Conservation (phyloP, 2,888 invertebrate genomes). For the Xestia xanthographa region DNA sequence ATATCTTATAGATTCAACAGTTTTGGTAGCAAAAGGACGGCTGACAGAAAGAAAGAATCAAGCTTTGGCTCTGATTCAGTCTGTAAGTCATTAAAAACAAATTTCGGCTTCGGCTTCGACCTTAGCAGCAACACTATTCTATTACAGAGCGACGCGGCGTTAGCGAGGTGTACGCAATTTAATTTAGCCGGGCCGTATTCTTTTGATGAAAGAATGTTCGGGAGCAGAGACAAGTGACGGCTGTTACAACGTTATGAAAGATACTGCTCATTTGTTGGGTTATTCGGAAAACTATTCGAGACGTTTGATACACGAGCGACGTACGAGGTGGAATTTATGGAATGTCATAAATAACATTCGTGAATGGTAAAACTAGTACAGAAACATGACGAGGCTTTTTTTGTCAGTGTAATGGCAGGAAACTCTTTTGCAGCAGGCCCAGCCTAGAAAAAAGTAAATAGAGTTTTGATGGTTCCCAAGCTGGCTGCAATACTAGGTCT, state of each 20-base stretch:
- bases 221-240: constrained; percentile 37
- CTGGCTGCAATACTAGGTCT: not conserved
- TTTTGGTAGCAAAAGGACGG: not conserved
- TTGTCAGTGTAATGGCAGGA: not conserved
- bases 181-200: constrained; percentile 30
- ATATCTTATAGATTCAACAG: not conserved
- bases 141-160: not conserved
- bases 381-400: not conserved
- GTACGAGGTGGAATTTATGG: constrained; percentile 1
- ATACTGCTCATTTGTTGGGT: constrained; percentile 32
- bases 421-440: not conserved
- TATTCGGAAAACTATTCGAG: constrained; percentile 30
- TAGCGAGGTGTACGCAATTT: constrained; percentile 24
- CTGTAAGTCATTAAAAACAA: not conserved
- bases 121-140: not conserved
- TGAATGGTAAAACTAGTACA: constrained; percentile 1
- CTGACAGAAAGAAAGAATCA: not conserved
- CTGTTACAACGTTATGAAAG: constrained; percentile 37
- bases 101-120: not conserved
- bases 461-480: not conserved
- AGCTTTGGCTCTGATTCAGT: not conserved
- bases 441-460: not conserved
- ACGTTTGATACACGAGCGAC: too few species aligned
- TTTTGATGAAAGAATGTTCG: constrained; percentile 48
- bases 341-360: constrained; percentile 8